phyloP scores from a whole-genome alignment of 2,888 invertebrate species.

The Trachelus tabidus region DNA sequence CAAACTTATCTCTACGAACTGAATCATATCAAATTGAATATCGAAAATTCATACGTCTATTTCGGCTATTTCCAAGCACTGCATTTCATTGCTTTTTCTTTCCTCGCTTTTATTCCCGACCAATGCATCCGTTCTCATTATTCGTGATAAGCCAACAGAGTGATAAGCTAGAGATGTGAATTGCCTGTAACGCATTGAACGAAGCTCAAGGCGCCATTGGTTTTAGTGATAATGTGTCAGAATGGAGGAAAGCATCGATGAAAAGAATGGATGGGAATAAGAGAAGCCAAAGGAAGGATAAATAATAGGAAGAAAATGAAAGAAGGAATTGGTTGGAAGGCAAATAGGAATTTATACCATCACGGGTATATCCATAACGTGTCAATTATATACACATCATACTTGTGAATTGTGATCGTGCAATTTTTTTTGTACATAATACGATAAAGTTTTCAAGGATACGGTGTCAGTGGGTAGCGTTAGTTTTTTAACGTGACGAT shows the following conservation, averaged over 20 bases:
- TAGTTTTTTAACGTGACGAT: slow-evolving; percentile 30
- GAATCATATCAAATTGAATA: slow-evolving; percentile 37
- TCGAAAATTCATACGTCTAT: slow-evolving; percentile 16
- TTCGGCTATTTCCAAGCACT: neutral
- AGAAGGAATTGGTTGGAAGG: neutral
- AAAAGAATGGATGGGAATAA: neutral
- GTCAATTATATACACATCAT: slow-evolving; percentile 56
- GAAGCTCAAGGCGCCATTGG: neutral
- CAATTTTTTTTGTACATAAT: slow-evolving; percentile 47
- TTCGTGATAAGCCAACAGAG: neutral
- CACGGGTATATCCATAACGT: slow-evolving; percentile 27
- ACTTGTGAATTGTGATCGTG: slow-evolving; percentile 53
- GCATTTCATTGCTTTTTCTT: neutral
- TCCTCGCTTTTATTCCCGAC: neutral
- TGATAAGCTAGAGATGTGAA: neutral
- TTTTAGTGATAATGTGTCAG: neutral
- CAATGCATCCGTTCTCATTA: neutral
- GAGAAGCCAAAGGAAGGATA: neutral
- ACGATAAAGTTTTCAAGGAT: slow-evolving; percentile 3
- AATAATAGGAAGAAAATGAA: neutral
- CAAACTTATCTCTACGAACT: slow-evolving; percentile 21
- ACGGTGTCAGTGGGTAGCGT: slow-evolving; percentile 21
- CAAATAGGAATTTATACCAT: neutral
- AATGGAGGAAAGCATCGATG: neutral
- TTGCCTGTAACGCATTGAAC: neutral